A percentile compares a stretch with the other conserved stretches of the same genome.
Conservation (phyloP, 2,888 invertebrate genomes). For the Campoplex nolae region DNA sequence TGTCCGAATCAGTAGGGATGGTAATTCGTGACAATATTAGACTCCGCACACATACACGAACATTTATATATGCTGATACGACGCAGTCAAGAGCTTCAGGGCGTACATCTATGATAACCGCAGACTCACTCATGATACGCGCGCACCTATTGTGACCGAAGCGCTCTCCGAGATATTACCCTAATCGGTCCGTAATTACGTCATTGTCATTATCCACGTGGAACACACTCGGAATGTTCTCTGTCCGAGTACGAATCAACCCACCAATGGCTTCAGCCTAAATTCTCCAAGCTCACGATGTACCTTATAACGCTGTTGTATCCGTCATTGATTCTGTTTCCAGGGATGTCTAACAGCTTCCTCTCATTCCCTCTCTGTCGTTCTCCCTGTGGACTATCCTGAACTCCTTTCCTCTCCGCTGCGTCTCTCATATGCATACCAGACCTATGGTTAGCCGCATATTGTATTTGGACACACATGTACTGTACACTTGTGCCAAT, state of each 20-base stretch:
- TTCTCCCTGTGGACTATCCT: slow-evolving; percentile 9
- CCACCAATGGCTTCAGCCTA: slow-evolving; percentile 51
- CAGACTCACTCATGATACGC: slow-evolving; percentile 56
- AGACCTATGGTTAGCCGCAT: slow-evolving; percentile 58
- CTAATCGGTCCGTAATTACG: slow-evolving; percentile 81
- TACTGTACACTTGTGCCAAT: slow-evolving; percentile 13
- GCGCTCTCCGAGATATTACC: slow-evolving; percentile 78
- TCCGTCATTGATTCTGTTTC: slow-evolving; percentile 61
- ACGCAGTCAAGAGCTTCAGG: slow-evolving; percentile 30
- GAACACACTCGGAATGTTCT: slow-evolving; percentile 66
- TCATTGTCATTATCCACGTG: slow-evolving; percentile 81
- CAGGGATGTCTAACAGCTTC: slow-evolving; percentile 40
- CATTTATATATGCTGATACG: background rate
- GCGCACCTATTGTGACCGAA: slow-evolving; percentile 75
- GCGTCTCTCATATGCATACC: slow-evolving; percentile 62
- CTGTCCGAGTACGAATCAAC: slow-evolving; percentile 47
- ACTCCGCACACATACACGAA: background rate
- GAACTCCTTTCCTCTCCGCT: slow-evolving; percentile 33
- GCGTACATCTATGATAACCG: slow-evolving; percentile 40
- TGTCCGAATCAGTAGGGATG: slow-evolving; percentile 37
- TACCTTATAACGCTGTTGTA: slow-evolving; percentile 23
- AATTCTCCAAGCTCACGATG: slow-evolving; percentile 20
- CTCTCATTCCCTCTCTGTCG: slow-evolving; percentile 17
- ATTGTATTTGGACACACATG: slow-evolving; percentile 42
- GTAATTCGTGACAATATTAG: slow-evolving; percentile 29